Evolutionary conservation across 2,797 vertebrate genomes (phyloP).

Genomic region (Discoglossus pictus): DNA sequence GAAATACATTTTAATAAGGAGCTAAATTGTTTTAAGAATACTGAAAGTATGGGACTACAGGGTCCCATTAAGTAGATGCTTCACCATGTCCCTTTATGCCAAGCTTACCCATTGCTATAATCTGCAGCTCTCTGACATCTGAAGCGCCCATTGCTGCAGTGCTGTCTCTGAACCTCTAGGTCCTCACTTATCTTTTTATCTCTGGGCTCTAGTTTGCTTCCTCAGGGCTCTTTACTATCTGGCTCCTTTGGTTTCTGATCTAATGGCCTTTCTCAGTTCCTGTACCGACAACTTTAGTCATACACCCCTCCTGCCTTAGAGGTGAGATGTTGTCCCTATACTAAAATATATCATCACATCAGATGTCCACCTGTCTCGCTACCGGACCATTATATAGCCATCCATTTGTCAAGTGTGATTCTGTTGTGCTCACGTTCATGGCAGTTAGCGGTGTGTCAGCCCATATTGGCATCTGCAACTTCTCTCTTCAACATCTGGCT

Average conservation of each 20-base stretch:
- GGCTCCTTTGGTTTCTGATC: constrained; percentile 99
- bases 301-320: constrained; percentile 96
- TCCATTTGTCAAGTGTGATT: neutral
- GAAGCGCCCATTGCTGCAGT: neutral
- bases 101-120: neutral
- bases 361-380: constrained; percentile 3
- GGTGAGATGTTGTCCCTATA: constrained; percentile 80
- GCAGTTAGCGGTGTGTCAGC: too few relatives aligned
- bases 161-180: constrained; percentile 63
- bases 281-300: constrained; percentile 91
- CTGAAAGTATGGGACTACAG: too few relatives aligned
- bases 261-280: constrained; percentile 99
- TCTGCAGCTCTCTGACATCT: too few relatives aligned
- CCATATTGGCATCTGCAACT: too few relatives aligned
- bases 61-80: too few relatives aligned
- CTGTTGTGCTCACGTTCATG: constrained; percentile 7
- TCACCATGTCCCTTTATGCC: too few relatives aligned
- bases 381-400: neutral
- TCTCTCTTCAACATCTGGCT: too few relatives aligned
- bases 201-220: constrained; percentile 77
- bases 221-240: constrained; percentile 95
- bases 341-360: constrained; percentile 19
- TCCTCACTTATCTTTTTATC: constrained; percentile 67
- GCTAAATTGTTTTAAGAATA: too few relatives aligned
- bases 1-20: too few relatives aligned